Percentiles rank a stretch among this genome's conserved stretches.
Evolutionary conservation across 2,888 invertebrate species (phyloP).

Genomic region (Luperina testacea): DNA sequence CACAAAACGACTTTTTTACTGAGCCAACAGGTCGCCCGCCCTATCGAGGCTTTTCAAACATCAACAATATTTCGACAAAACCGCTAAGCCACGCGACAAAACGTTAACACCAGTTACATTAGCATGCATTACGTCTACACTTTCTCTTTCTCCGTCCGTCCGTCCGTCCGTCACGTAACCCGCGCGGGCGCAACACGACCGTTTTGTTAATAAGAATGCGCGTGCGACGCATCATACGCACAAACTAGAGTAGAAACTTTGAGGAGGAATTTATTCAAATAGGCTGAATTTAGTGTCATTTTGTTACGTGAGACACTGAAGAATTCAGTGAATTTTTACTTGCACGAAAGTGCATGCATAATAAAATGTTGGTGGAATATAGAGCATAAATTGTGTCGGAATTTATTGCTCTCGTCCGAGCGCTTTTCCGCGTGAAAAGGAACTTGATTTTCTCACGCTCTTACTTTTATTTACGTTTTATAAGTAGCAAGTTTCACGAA

Average conservation of each 20-base stretch:
- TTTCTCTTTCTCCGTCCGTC: constrained; percentile 60
- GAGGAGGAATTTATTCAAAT: constrained; percentile 61
- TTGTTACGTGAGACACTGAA: constrained; percentile 23
- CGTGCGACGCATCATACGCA: constrained; percentile 44
- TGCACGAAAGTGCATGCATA: constrained; percentile 50
- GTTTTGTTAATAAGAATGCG: constrained; percentile 55
- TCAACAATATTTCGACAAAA: constrained; percentile 27
- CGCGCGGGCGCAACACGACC: constrained; percentile 55
- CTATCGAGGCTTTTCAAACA: constrained; percentile 7
- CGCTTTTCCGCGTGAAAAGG: constrained; percentile 16
- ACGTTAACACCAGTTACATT: constrained; percentile 60
- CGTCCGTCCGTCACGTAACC: constrained; percentile 53
- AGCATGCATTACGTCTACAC: constrained; percentile 64
- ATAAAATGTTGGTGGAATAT: constrained; percentile 23
- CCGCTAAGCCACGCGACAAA: constrained; percentile 54
- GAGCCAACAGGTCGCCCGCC: neutral
- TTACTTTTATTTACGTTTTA: constrained; percentile 4
- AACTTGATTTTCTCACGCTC: constrained; percentile 10
- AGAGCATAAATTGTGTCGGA: constrained; percentile 32
- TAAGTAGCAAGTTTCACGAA: constrained; percentile 8
- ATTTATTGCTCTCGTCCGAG: constrained; percentile 8
- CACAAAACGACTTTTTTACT: neutral
- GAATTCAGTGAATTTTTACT: constrained; percentile 39
- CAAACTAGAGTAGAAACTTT: constrained; percentile 61
- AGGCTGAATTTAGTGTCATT: constrained; percentile 28